Percentiles rank a stretch among this genome's conserved stretches.
Conservation (phyloP, 2,113 vertebrate species). For the Hemibagrus wyckioides region DNA sequence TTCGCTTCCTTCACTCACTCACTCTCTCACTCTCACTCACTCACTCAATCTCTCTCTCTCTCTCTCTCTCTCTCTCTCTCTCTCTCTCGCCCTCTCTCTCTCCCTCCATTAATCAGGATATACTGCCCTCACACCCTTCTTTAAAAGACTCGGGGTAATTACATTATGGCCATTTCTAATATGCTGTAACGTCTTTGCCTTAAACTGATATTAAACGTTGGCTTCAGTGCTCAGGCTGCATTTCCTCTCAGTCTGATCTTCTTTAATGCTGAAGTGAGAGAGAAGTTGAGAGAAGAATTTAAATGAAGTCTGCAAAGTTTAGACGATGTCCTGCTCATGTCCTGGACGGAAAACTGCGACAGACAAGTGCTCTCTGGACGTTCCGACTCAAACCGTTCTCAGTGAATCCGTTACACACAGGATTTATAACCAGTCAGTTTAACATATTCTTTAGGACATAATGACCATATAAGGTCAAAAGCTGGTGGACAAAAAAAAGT, state of each 20-base stretch:
- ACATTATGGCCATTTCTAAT: background rate
- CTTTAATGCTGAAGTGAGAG: background rate
- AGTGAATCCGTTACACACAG: background rate
- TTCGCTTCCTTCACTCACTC: accelerated
- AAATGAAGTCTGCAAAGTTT: constrained; percentile 4
- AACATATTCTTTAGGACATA: background rate
- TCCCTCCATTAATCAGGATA: background rate
- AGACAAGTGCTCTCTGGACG: background rate
- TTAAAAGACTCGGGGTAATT: background rate
- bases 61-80: background rate
- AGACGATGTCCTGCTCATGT: background rate
- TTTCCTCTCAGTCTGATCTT: background rate
- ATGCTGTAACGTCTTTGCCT: background rate
- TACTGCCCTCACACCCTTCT: background rate
- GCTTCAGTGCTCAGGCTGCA: background rate
- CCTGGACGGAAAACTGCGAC: background rate
- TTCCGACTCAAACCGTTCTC: background rate
- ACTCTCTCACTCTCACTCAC: background rate
- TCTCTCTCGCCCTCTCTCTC: background rate
- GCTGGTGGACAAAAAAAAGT: no score
- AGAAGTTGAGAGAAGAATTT: background rate
- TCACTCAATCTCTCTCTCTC: background rate
- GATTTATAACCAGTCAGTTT: background rate
- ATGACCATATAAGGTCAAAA: background rate
- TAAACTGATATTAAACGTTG: constrained; percentile 11